These are phyloP conservation scores for Enteromius treurensis DNA, from an alignment of 2,797 vertebrate genomes.

Conservation along the genomic window DNA sequence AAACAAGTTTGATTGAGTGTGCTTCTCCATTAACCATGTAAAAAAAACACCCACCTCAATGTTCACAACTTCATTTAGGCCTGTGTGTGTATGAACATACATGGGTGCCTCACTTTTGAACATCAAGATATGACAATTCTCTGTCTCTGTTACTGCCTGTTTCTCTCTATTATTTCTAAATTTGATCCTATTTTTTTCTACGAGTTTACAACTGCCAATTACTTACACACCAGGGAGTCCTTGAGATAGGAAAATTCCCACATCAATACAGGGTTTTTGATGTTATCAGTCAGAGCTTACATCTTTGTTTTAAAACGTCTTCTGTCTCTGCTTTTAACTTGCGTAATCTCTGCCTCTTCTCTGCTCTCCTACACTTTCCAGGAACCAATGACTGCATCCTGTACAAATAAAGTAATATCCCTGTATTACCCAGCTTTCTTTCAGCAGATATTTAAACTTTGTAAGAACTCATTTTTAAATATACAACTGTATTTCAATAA, in stretches of 20 bases:
- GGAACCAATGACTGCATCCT: not conserved
- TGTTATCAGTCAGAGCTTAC: slow-evolving; percentile 34
- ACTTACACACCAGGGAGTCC: slow-evolving; percentile 37
- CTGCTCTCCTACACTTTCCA: not conserved
- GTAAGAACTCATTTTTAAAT: not conserved
- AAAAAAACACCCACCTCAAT: slow-evolving; percentile 26
- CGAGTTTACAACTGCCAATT: slow-evolving; percentile 42
- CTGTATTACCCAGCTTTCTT: not conserved
- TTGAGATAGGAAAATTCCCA: slow-evolving; percentile 30
- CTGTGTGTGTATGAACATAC: slow-evolving; percentile 4
- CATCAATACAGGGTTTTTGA: slow-evolving; percentile 15
- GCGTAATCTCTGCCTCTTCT: slow-evolving; percentile 7
- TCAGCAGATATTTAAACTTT: not conserved
- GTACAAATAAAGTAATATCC: not conserved
- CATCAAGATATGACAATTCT: slow-evolving; percentile 16
- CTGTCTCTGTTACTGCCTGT: slow-evolving; percentile 14
- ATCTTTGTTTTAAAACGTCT: slow-evolving; percentile 28
- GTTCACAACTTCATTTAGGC: slow-evolving; percentile 20
- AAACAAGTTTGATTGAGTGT: slow-evolving; percentile 42
- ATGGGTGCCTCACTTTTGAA: not conserved
- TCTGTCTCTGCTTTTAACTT: slow-evolving; percentile 30
- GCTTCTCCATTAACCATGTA: slow-evolving; percentile 21
- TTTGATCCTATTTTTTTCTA: slow-evolving; percentile 21
- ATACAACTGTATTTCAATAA: not conserved
- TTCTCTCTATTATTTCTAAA: slow-evolving; percentile 24